Conservation (phyloP, 2,113 vertebrate species). For the Syngnathoides biaculeatus region DNA sequence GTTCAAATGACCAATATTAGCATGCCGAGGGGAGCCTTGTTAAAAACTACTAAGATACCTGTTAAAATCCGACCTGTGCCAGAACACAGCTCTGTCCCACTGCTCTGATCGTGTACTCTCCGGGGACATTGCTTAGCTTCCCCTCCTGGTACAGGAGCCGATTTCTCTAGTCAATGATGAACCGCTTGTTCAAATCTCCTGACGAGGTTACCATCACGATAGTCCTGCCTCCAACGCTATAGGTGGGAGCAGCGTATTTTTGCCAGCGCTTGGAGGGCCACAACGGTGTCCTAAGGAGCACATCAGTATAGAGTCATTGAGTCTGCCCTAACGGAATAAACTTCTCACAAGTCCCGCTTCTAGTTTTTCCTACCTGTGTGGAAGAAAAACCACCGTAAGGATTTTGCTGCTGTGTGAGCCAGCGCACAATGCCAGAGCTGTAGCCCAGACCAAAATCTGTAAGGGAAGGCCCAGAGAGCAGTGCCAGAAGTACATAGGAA, state of each 20-base stretch:
- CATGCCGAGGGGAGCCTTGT: too few relatives aligned
- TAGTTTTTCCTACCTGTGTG: slow-evolving; percentile 75
- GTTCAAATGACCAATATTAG: too few relatives aligned
- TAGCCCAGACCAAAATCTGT: slow-evolving; percentile 62
- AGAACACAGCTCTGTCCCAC: slow-evolving; percentile 75
- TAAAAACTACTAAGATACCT: background rate
- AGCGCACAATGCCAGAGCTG: slow-evolving; percentile 71
- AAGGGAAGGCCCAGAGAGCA: slow-evolving; percentile 63
- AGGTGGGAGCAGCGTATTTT: slow-evolving; percentile 73
- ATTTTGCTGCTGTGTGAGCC: slow-evolving; percentile 81
- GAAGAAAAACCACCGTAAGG: slow-evolving; percentile 82
- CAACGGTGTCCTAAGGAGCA: slow-evolving; percentile 79
- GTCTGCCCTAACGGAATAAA: background rate
- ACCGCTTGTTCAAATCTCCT: slow-evolving; percentile 61
- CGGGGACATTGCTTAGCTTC: slow-evolving; percentile 65
- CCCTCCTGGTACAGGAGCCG: slow-evolving; percentile 79
- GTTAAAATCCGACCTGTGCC: slow-evolving; percentile 65
- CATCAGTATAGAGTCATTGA: background rate
- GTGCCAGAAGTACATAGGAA: slow-evolving; percentile 74
- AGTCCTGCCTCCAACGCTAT: slow-evolving; percentile 45
- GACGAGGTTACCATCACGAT: slow-evolving; percentile 68
- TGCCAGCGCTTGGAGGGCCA: slow-evolving; percentile 84
- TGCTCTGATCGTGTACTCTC: slow-evolving; percentile 69
- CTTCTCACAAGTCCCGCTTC: too few relatives aligned
- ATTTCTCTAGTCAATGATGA: slow-evolving; percentile 73